Evolutionary conservation across 2,888 invertebrate species (phyloP), one percentile per base, ranked within the genome.

Genomic region (Ellobium chinense): DNA sequence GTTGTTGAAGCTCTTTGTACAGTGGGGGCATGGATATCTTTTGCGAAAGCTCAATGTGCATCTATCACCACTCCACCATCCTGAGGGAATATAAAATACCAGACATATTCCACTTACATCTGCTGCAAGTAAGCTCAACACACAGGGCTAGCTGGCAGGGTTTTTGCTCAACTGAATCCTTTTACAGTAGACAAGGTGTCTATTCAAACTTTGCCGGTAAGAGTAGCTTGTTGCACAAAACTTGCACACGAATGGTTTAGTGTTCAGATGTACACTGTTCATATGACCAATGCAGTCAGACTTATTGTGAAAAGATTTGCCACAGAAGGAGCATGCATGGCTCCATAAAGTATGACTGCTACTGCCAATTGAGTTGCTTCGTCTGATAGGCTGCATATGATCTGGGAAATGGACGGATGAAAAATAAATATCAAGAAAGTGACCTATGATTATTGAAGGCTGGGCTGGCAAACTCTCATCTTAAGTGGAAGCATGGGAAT

Each of bases 201-300:
- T 80, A 63, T 78, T 78, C 56, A 78, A 80, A 68, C 78, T 83
- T 65, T 83, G 80, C 31, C 65, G 78, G 24, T 83, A 83, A 1
- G 80, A 80, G 60, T 77, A 83, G 29, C 69, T 36, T 18, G 73
- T 46, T 37, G 75, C 31, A 72, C 83, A 83, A 36, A 72, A 70
- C 27, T 74, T 70, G 65, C 83, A 83, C 9, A 81, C 66, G 75
- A 70, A 83, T 14, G 83, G 80, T 29, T 75, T 83, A 29, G 65
- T 62, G 21, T 83, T 80, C 27, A 83, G 72, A 69, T 83, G 83
- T 39, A 73, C 72, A 36, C 80, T 83, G 65, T 83, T 83, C 29
- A 81, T 65, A 56, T 83, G 83, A 14, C 83, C 83, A n/a, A 69
- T 24, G 29, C 80, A 81, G 75, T 83, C 83, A 69, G 83, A 80